phyloP scores from a whole-genome alignment of 2,888 invertebrate species.

The Scelioninae gen. 1 region DNA sequence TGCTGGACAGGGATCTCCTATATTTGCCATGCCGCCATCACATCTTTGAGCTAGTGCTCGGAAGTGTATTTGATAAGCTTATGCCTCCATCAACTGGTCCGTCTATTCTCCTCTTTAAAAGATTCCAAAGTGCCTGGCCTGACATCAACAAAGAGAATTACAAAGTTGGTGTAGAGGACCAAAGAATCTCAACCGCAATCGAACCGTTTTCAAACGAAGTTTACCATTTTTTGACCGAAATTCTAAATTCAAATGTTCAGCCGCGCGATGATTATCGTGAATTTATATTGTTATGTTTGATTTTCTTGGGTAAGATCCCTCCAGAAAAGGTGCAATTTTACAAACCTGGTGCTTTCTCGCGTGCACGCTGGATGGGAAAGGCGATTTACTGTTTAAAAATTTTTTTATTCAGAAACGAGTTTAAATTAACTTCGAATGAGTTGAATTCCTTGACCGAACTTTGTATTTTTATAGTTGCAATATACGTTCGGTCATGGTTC shows the following conservation, averaged over 20 bases:
- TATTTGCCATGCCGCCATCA: conserved; percentile 73
- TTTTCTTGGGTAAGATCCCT: conserved; percentile 68
- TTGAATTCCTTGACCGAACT: conserved; percentile 38
- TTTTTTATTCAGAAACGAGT: conserved; percentile 71
- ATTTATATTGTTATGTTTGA: conserved; percentile 44
- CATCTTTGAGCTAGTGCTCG: conserved; percentile 67
- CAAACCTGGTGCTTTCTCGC: conserved; percentile 72
- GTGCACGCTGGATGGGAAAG: conserved; percentile 75
- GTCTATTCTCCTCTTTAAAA: conserved; percentile 69
- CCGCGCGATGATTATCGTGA: conserved; percentile 72
- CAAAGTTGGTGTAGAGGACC: conserved; percentile 36
- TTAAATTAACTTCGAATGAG: conserved; percentile 65
- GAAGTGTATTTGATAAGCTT: conserved; percentile 55
- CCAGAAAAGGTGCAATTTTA: conserved; percentile 66
- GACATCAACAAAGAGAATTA: conserved; percentile 29
- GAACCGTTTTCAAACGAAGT: background rate
- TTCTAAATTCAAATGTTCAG: conserved; percentile 28
- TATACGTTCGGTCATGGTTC: conserved; percentile 48
- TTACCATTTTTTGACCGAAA: conserved; percentile 20
- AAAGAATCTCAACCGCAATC: conserved; percentile 30
- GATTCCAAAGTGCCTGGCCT: conserved; percentile 44
- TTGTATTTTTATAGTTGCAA: conserved; percentile 3
- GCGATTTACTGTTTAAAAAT: conserved; percentile 61
- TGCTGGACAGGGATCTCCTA: conserved; percentile 45
- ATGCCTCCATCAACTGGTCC: conserved; percentile 66